Conservation (phyloP, 2,888 invertebrate species). For the Chaetogeoica ovagalla region DNA sequence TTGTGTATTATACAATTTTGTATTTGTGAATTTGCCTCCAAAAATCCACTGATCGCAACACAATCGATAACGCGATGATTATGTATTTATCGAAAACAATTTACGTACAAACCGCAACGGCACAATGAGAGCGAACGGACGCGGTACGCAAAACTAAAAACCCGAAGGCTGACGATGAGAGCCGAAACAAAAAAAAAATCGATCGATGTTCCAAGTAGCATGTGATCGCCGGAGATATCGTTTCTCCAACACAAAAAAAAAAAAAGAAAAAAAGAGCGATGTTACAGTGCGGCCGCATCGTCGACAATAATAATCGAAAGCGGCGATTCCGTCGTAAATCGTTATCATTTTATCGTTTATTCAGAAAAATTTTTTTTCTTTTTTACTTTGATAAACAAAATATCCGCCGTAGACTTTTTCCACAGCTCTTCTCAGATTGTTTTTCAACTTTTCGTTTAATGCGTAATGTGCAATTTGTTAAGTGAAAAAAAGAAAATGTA, state of each 20-base stretch:
- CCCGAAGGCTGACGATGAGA: background rate
- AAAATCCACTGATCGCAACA: conserved; percentile 11
- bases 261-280: background rate
- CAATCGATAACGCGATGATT: conserved; percentile 45
- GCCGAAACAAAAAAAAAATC: conserved; percentile 42
- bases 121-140: background rate
- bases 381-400: too few relatives aligned
- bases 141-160: background rate
- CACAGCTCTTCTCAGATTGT: too few relatives aligned
- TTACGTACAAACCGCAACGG: background rate
- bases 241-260: background rate
- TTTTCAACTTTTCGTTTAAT: too few relatives aligned
- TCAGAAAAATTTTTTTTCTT: too few relatives aligned
- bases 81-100: conserved; percentile 49
- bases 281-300: conserved; percentile 11
- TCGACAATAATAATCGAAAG: background rate
- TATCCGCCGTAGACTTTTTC: too few relatives aligned
- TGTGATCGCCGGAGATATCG: conserved; percentile 17
- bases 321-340: too few relatives aligned
- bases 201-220: conserved; percentile 45
- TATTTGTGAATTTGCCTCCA: conserved; percentile 43
- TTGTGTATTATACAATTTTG: background rate
- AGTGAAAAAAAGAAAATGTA: too few relatives aligned
- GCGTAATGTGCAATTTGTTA: too few relatives aligned
- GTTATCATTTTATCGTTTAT: too few relatives aligned